phyloP scores from a whole-genome alignment of 2,797 vertebrate genomes.

The Peromyscus eremicus region DNA sequence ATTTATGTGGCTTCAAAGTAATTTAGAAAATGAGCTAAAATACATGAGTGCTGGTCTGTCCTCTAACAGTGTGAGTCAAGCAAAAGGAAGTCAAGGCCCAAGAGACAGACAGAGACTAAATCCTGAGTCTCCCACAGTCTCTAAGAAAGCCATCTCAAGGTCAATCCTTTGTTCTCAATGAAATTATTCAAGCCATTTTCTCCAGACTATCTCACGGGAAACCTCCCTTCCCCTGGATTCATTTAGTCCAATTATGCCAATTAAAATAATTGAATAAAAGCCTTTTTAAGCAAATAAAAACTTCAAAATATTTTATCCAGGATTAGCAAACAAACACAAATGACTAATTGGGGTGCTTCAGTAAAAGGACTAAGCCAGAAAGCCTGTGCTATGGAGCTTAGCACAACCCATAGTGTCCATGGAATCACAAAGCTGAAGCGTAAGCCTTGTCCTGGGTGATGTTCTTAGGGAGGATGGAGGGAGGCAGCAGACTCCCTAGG shows the following conservation, averaged over 20 bases:
- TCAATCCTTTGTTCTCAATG: not conserved
- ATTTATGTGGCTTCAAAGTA: not conserved
- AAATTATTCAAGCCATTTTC: not conserved
- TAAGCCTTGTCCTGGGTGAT: not conserved
- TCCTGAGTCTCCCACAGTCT: not conserved
- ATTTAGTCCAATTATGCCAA: not conserved
- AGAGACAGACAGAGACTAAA: too few species aligned
- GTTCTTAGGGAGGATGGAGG: not conserved
- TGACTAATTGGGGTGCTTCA: not conserved
- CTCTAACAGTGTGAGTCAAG: not conserved
- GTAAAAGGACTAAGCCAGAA: not conserved
- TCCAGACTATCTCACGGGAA: not conserved
- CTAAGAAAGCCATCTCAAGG: not conserved
- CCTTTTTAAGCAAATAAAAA: conserved; percentile 18
- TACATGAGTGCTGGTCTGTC: too few species aligned
- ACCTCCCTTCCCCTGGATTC: not conserved
- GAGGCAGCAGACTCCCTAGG: not conserved
- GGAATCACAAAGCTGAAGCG: not conserved
- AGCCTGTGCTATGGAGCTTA: not conserved
- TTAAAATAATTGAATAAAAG: not conserved
- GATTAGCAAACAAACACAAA: not conserved
- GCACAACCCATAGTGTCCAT: too few species aligned
- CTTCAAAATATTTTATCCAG: not conserved
- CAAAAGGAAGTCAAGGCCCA: not conserved
- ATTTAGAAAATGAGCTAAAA: not conserved